Base-by-base conservation (phyloP, 1,140 invertebrate genomes). In the Brachionus plicatilis region DNA sequence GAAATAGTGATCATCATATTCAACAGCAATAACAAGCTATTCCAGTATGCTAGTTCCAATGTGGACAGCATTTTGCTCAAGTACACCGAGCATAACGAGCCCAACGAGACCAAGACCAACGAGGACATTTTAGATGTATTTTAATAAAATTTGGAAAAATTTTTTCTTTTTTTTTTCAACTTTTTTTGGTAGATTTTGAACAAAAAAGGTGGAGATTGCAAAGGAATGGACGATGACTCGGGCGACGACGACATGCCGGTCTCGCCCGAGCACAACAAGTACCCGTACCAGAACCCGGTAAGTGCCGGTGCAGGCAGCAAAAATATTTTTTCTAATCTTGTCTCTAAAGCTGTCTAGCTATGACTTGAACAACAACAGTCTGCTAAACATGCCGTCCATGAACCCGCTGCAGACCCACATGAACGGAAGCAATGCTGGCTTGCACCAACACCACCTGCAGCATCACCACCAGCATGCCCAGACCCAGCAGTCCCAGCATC, bases 1-100 rank as follows among this genome's bases (percentile, higher is more conserved):
- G 85, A 85, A 70, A 85, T 85, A 43, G 85, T 66, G 5, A 68
- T 85, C 12, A 83, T 85, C n/a, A 85, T 85, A 43, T 85, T 85
- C 29, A 85, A 82, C 33, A 84, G 68, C 20, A 84, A 70, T 20
- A 85, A 85, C 43, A 83, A 82, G 37, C 68, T 85, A 47, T 85
- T 83, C 50, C 85, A 85, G 37, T 85, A 85, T 66, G 85, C 85
- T 14, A 84, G 80, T 66, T 60, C 68, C 11, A 80, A 85, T 78
- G 66, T 85, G 37, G 78, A 85, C 37, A 72, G 17, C 9, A 85
- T 82, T 43, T 17, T 85, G 33, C 47, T 76, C 12, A 83, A 83
- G 70, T 85, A 85, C 50, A 85, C 79, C 2, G 66, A 75, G 47
- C 45, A 82, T 11, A 72, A 83, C 17, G 76, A 85, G 27, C 85